Base-by-base conservation (phyloP, 2,888 invertebrate species). In the Xestobium rufovillosum region DNA sequence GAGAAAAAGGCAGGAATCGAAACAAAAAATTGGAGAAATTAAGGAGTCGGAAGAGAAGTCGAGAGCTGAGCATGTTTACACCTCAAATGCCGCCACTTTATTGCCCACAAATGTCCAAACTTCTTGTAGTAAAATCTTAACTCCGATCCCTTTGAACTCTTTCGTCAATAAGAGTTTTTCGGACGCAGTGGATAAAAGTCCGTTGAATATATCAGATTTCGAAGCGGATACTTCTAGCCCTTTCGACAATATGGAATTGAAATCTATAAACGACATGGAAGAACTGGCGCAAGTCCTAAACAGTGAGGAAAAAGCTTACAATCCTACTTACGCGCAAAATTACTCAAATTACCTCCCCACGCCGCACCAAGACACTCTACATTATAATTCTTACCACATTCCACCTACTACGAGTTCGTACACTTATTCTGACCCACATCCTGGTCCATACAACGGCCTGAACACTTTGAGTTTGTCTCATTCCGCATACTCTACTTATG, bases 181-280 rank as follows among this genome's bases (percentile, higher is more conserved):
- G 26, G 51, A 48, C 33, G 37, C 50, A 15, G 49, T 41, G 15
- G 56, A 57, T 44, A 57, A 57, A 40, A 63, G 60, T 38, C 58
- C 63, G 3, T 63, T 55, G 62, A 74, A 65, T 64, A 70, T 75
- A 57, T 82, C 81, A 44, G 91, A 92, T 63, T 94, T 94, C 69
- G 92, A 92, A 65, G 80, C 84, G 59, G 90, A 90, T 59, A 88
- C 85, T 32, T 87, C 88, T 35, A 90, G 88, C 61, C 92, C 92
- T 0, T 94, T 94, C 67, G 92, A 94, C 68, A 89, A 86, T 67
- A 81, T 90, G 66, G 91, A 89, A 67, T 64, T 94, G 34, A 89
- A 91, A 66, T 87, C 89, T 26, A 83, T 94, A 40, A 91, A 94
- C 67, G 91, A 92, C 58, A 79, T 91, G 75, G 90, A 89, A 64